Evolutionary conservation across 2,113 vertebrate genomes (phyloP), one percentile per base, ranked within the genome.

Genomic region (Chamaetylas fuelleborni): DNA sequence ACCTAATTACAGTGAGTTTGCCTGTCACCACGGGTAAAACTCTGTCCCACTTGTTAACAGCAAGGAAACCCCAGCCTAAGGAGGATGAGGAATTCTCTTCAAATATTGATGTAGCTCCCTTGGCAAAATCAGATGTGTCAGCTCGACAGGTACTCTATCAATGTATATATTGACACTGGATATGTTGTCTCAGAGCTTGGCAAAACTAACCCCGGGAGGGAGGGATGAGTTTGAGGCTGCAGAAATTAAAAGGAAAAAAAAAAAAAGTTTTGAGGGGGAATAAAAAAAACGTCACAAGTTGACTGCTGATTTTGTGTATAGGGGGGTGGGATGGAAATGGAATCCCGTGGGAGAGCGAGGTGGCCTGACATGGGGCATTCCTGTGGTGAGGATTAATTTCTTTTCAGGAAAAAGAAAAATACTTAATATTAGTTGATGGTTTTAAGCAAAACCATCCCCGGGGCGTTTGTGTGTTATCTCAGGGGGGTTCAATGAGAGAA

Each of bases 251-350:
- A n/a, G n/a, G n/a, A n/a, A n/a, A 57, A 9, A 9, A 33, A 57
- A 57, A 29, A 43, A 29, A 48, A 34, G 17, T 67, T 72, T 23
- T 1, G 12, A 31, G 19, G 4, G 4, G 11, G 17, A 83, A 56
- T 42, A 3, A 36, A 29, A 48, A 33, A 36, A 43, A 0, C 43
- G 19, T 33, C 0, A 6, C 8, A 24, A 58, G 2, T 5, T 2
- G 13, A 45, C 50, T 42, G 66, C 13, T 57, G 29, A 2, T 79
- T 71, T 43, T 5, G 22, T 17, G 15, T 22, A 2, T 23, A 1
- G 5, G 14, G 71, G 34, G 56, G 8, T 14, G 48, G 67, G 34
- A 28, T 48, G n/a, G 53, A 29, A 58, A 28, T 3, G 34, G 53
- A 79, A 79, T 36, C 66, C 61, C 5, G 0, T 20, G 56, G 65